A percentile compares a stretch with the other conserved stretches of the same genome.
Conservation (phyloP, 2,888 invertebrate species). For the Drosophila aldrichi region DNA sequence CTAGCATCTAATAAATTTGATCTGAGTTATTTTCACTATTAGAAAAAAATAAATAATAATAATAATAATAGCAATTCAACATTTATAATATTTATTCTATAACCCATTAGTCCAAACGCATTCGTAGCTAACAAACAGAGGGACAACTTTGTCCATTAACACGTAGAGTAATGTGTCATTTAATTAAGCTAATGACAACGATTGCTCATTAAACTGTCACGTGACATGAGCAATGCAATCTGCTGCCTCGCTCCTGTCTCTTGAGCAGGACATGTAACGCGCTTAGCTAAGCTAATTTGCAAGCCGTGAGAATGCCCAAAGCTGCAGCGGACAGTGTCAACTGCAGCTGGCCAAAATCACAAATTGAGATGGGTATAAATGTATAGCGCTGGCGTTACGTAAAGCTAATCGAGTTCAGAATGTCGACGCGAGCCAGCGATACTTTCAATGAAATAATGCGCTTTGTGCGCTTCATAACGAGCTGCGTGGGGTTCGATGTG, state of each 20-base stretch:
- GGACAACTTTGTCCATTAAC: slow-evolving; percentile 19
- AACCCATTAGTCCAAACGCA: too few relatives aligned
- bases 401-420: not conserved
- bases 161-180: slow-evolving; percentile 32
- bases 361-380: slow-evolving; percentile 23
- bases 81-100: too few relatives aligned
- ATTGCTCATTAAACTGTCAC: slow-evolving; percentile 67
- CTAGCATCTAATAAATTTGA: too few relatives aligned
- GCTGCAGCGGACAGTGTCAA: slow-evolving; percentile 31
- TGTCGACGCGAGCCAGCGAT: slow-evolving; percentile 26
- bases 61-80: too few relatives aligned
- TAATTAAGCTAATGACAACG: slow-evolving; percentile 54
- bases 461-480: slow-evolving; percentile 32
- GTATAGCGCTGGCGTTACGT: not conserved
- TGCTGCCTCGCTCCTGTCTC: slow-evolving; percentile 18
- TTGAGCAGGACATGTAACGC: slow-evolving; percentile 35
- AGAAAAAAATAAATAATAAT: too few relatives aligned
- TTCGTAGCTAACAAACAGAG: not conserved
- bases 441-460: slow-evolving; percentile 34
- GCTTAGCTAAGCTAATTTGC: slow-evolving; percentile 44
- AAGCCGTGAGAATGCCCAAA: slow-evolving; percentile 25
- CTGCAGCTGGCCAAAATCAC: slow-evolving; percentile 38
- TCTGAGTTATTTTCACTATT: too few relatives aligned
- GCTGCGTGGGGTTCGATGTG: slow-evolving; percentile 49
- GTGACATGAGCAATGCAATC: slow-evolving; percentile 34